Evolutionary conservation across 2,888 invertebrate genomes (phyloP), one percentile per base, ranked within the genome.

Genomic region (Phanerotoma sp.): DNA sequence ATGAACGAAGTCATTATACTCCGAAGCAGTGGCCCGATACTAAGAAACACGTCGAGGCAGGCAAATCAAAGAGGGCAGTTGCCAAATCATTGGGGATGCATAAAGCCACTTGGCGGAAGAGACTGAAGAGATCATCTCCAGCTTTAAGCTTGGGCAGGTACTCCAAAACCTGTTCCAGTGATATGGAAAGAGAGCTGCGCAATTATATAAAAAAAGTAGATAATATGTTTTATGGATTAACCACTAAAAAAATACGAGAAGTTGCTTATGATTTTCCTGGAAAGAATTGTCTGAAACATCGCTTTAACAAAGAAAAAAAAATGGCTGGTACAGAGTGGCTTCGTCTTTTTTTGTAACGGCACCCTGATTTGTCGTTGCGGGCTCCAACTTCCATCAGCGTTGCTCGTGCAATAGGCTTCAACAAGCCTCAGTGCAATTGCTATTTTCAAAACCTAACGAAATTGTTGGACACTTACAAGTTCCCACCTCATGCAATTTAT

Each of bases 61-160:
- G n/a, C n/a, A n/a, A n/a, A n/a, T n/a, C n/a, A n/a, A n/a, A n/a
- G n/a, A n/a, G n/a, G n/a, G n/a, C n/a, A n/a, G n/a, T n/a, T n/a
- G n/a, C n/a, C n/a, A n/a, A n/a, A n/a, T n/a, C n/a, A n/a, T n/a
- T n/a, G n/a, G n/a, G n/a, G n/a, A n/a, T n/a, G n/a, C n/a, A n/a
- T n/a, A n/a, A n/a, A n/a, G n/a, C n/a, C n/a, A n/a, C n/a, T n/a
- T n/a, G n/a, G n/a, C n/a, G n/a, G n/a, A n/a, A n/a, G n/a, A n/a
- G n/a, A n/a, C n/a, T n/a, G n/a, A n/a, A n/a, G n/a, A n/a, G n/a
- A n/a, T n/a, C n/a, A n/a, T n/a, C n/a, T n/a, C n/a, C n/a, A n/a
- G n/a, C n/a, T n/a, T n/a, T n/a, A n/a, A n/a, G n/a, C n/a, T 50
- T 64, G 28, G 63, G 60, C n/a, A 48, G 63, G 35, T 63, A 48